phyloP scores from a whole-genome alignment of 1,140 invertebrate species.

The Caerostris darwini region DNA sequence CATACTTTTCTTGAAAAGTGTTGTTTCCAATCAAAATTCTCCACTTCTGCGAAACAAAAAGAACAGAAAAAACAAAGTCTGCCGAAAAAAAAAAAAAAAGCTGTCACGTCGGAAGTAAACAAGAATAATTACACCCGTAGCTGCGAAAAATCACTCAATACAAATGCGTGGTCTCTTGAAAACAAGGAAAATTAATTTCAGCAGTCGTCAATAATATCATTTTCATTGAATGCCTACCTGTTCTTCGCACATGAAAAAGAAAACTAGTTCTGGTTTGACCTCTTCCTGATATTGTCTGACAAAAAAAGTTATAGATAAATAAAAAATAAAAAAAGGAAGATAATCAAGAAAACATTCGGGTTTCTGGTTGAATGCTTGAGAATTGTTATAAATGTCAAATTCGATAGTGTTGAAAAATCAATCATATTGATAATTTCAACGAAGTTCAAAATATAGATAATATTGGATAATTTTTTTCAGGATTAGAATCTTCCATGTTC shows the following conservation, averaged over 20 bases:
- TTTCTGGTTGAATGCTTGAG: no score
- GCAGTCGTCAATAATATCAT: constrained; percentile 49
- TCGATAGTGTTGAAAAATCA: no score
- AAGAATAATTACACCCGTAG: constrained; percentile 22
- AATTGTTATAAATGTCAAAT: no score
- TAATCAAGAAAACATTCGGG: not conserved
- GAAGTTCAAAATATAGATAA: no score
- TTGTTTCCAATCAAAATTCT: not conserved
- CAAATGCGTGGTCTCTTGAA: constrained; percentile 41
- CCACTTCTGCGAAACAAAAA: not conserved
- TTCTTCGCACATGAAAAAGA: not conserved
- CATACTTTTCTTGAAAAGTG: not conserved
- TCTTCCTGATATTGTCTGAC: not conserved
- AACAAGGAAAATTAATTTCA: constrained; percentile 51
- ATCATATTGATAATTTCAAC: no score
- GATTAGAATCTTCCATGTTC: no score
- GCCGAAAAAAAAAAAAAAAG: not conserved
- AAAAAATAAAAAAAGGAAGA: not conserved
- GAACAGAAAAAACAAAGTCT: not conserved
- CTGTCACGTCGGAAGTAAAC: not conserved
- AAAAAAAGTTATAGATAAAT: not conserved
- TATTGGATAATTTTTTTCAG: no score
- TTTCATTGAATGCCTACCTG: constrained; percentile 19
- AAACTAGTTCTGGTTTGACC: constrained; percentile 56
- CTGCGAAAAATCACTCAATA: not conserved